Evolutionary conservation across 2,113 vertebrate genomes (phyloP), one percentile per base, ranked within the genome.

Genomic region (Trogon surrucura): DNA sequence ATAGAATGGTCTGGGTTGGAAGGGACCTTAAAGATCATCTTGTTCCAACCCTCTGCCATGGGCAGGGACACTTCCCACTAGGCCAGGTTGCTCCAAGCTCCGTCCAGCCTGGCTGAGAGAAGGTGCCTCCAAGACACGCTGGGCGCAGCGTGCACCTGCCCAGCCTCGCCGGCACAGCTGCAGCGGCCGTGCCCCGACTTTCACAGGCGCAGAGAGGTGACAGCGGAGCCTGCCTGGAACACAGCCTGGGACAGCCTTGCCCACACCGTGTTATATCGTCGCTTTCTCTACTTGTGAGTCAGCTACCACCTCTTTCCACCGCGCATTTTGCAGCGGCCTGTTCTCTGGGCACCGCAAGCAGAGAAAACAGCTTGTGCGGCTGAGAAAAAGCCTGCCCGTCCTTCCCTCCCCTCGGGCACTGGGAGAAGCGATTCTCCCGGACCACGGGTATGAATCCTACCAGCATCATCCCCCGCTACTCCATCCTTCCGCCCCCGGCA

Each of bases 201-300:
- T 2, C 48, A 4, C 5, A 8, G 45, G 12, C 26, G 45, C 62
- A 16, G 60, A 25, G 62, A n/a, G 45, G 77, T 5, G 77, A 53
- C 18, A 50, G 32, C 0, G 2, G 73, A 58, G 65, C 36, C 84
- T 51, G 66, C 0, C 38, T 1, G 3, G 20, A 30, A 34, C 36
- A 27, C 11, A 5, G 0, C 30, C 15, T 2, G 5, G 21, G 5
- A 45, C 2, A 4, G 41, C 56, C 61, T 20, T n/a, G 21, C 27
- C 69, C 10, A 2, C 4, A 5, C 19, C 34, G 10, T 9, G 1
- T 27, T 13, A 3, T 8, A 5, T 6, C 6, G 8, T 2, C 1
- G 5, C 23, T 47, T 48, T 27, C 38, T 38, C 47, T 1, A 10
- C 32, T 3, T 1, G 14, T 6, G 1, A 57, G 36, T 13, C 64